Evolutionary conservation across 2,797 vertebrate genomes (phyloP), one percentile per base, ranked within the genome.

Genomic region (Erpetoichthys calabaricus): DNA sequence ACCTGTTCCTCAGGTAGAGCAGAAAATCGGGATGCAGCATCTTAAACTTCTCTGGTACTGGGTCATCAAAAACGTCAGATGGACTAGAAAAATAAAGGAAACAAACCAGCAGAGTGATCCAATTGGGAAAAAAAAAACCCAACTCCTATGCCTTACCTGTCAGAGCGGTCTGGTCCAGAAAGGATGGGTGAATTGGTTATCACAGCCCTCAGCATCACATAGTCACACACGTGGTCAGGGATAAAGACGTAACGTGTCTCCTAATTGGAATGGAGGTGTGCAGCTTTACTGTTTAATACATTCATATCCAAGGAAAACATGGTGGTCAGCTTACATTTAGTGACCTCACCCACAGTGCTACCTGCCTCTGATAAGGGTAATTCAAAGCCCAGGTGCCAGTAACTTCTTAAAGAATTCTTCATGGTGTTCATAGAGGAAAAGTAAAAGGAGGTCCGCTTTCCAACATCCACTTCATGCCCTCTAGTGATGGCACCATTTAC

Each of bases 371-470:
- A 74, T 10, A 45, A 0, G 0, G 88, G 87, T 0, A 80, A 79
- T 0, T 73, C 67, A 63, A 76, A 91, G 0, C 88, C 88, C 0
- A 4, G 1, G 0, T 4, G 0, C 0, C 51, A 8, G 56, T 91
- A 91, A 54, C 55, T 70, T 54, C 7, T 6, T 45, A 89, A 68
- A 4, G 87, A 87, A 74, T 91, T 90, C 65, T 69, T 67, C 60
- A 91, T 3, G 0, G 89, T 90, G 74, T 89, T 91, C 57, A 85
- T 85, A 64, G 87, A 89, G 71, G 90, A 90, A 1, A 73, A 81
- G 68, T 89, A 91, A 64, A 86, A 82, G 25, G 89, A 86, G 3
- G 86, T 90, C 3, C 85, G 72, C 1, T 64, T 70, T 1, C 89
- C 89, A 9, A 91, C 85, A 7, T 91, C 88, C 42, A 69, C 3